Evolutionary conservation across 2,113 vertebrate genomes (phyloP), one percentile per base, ranked within the genome.

Genomic region (Cinclus cinclus): DNA sequence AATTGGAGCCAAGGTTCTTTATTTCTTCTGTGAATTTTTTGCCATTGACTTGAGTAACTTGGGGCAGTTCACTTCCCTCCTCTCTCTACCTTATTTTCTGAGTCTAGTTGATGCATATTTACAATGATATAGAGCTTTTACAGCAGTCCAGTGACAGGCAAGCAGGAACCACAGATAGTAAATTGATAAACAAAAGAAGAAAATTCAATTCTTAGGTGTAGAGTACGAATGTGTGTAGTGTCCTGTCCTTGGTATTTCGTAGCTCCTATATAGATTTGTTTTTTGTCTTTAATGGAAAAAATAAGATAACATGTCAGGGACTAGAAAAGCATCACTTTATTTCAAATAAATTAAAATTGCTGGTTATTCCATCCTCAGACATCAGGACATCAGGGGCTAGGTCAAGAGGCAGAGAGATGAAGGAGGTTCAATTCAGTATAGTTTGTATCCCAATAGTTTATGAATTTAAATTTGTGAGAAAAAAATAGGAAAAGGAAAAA

Each of bases 201-300:
- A 74, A 62, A 42, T 20, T 27, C 3, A 80, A 24, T 74, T 47
- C 2, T 83, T 55, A 47, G 10, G 13, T 50, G 15, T 35, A 75
- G 15, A 80, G 11, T 10, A 58, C 10, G 10, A 49, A 5, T 1
- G 2, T 33, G 7, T 50, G 11, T 1, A 1, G 13, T 22, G 13
- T 60, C 20, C 41, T 59, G 20, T 20, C 39, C 31, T 53, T 83
- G 17, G 28, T 56, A 31, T 83, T 74, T 64, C 10, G 31, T 10
- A 65, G 11, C 39, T 85, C 15, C 53, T 88, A 12, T 4, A 13
- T 17, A 41, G 9, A 6, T 14, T 74, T 58, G 18, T 46, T 22
- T 25, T 73, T 70, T 53, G 6, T 35, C 25, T 55, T 42, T 55
- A 70, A 27, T 33, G 8, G 12, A 64, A 62, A 42, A 70, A 55